A percentile compares a stretch with the other conserved stretches of the same genome.
Evolutionary conservation across 2,113 vertebrate genomes (phyloP).

Genomic region (Cottus gobio): DNA sequence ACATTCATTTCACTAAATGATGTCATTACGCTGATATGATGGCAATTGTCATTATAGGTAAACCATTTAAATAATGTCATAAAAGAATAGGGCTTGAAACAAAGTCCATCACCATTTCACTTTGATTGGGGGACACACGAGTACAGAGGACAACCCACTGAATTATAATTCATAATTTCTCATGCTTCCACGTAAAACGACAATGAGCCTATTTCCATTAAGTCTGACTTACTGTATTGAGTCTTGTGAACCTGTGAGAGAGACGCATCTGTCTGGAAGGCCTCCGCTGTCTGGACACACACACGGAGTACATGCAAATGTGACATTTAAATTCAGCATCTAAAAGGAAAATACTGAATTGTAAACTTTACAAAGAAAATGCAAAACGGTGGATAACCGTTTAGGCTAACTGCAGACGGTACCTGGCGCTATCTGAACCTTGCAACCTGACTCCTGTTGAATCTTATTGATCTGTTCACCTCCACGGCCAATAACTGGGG

Average conservation of each 20-base stretch:
- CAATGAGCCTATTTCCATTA: neutral
- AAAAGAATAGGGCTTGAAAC: neutral
- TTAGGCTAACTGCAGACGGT: neutral
- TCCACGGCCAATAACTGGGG: slow-evolving; percentile 50
- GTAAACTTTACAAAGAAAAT: neutral
- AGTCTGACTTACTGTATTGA: slow-evolving; percentile 33
- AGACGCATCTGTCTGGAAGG: slow-evolving; percentile 46
- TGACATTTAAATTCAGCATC: neutral
- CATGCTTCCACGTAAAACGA: neutral
- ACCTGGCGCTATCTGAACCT: slow-evolving; percentile 59
- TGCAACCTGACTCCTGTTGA: slow-evolving; percentile 52
- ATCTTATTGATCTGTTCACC: slow-evolving; percentile 57
- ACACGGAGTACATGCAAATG: neutral
- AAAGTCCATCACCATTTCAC: neutral
- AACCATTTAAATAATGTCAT: neutral
- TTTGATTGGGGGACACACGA: neutral
- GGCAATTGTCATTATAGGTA: neutral
- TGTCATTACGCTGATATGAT: neutral
- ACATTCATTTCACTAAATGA: neutral
- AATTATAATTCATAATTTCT: neutral
- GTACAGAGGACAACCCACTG: neutral
- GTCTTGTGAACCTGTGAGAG: slow-evolving; percentile 40
- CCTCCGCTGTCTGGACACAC: slow-evolving; percentile 51
- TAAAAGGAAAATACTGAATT: neutral
- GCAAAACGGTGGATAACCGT: neutral